These are phyloP conservation scores for Neelides folsomi DNA, from an alignment of 2,888 invertebrate species.

Conservation along the genomic window DNA sequence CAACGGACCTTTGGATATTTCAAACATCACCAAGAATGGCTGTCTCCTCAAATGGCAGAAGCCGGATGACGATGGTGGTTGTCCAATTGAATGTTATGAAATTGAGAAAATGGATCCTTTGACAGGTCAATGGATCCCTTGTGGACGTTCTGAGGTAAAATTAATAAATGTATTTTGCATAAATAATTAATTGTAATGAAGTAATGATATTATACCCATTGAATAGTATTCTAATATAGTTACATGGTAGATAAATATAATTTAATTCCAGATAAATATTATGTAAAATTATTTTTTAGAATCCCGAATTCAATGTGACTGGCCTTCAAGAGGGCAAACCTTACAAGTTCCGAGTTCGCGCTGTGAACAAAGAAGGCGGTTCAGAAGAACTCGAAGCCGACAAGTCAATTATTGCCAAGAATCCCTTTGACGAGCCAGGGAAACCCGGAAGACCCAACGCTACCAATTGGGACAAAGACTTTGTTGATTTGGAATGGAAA, in stretches of 20 bases:
- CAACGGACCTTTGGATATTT: slow-evolving; percentile 51
- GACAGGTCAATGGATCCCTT: slow-evolving; percentile 85
- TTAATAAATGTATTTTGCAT: slow-evolving; percentile 6
- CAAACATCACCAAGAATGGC: slow-evolving; percentile 79
- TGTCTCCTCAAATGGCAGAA: slow-evolving; percentile 85
- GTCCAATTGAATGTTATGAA: slow-evolving; percentile 84
- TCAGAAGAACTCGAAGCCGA: slow-evolving; percentile 92
- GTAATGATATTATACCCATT: too few species aligned
- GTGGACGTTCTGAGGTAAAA: slow-evolving; percentile 67
- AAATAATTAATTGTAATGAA: too few species aligned
- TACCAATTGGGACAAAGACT: slow-evolving; percentile 90
- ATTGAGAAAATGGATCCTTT: slow-evolving; percentile 87
- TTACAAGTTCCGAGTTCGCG: slow-evolving; percentile 92
- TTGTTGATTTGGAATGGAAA: slow-evolving; percentile 82
- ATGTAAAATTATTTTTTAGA: too few species aligned
- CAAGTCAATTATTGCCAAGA: slow-evolving; percentile 88
- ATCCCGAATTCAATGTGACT: slow-evolving; percentile 66
- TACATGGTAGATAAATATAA: too few species aligned
- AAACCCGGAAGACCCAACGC: slow-evolving; percentile 82
- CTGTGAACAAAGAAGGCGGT: slow-evolving; percentile 96
- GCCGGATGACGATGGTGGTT: slow-evolving; percentile 89
- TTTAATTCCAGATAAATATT: too few species aligned
- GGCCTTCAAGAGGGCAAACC: slow-evolving; percentile 88
- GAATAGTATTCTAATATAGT: too few species aligned
- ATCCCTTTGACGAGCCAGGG: slow-evolving; percentile 93